Evolutionary conservation across 2,113 vertebrate genomes (phyloP).

Genomic region (Platycercus adscitus): DNA sequence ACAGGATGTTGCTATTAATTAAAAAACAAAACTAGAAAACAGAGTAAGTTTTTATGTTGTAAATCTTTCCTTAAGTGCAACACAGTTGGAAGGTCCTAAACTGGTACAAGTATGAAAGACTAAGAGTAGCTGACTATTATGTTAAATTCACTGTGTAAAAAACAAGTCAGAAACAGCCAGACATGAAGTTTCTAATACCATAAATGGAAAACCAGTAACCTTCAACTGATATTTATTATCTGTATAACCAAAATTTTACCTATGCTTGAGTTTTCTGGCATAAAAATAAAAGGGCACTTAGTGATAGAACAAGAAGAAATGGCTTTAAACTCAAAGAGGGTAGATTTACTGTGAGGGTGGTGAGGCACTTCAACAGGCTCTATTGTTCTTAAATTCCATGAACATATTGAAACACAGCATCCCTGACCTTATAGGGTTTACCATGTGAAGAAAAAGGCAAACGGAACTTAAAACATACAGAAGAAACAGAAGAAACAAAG

Average conservation of each 20-base stretch:
- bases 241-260: neutral
- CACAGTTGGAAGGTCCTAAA: neutral
- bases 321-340: neutral
- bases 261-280: neutral
- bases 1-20: neutral
- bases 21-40: neutral
- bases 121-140: neutral
- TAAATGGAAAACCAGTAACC: neutral
- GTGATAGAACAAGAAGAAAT: neutral
- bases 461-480: neutral
- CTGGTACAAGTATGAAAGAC: neutral
- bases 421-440: accelerated
- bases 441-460: neutral
- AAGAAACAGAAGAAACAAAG: neutral
- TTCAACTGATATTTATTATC: neutral
- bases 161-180: neutral
- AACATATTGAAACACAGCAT: neutral
- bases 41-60: neutral
- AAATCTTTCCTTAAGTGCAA: neutral
- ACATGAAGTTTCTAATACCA: neutral
- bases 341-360: neutral
- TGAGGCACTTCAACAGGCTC: neutral
- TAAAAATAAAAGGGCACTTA: neutral
- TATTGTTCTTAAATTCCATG: neutral
- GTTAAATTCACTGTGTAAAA: neutral